A percentile compares a stretch with the other conserved stretches of the same genome.
These are phyloP conservation scores for Bufotes viridis DNA, from an alignment of 2,797 vertebrate genomes.

Conservation along the genomic window DNA sequence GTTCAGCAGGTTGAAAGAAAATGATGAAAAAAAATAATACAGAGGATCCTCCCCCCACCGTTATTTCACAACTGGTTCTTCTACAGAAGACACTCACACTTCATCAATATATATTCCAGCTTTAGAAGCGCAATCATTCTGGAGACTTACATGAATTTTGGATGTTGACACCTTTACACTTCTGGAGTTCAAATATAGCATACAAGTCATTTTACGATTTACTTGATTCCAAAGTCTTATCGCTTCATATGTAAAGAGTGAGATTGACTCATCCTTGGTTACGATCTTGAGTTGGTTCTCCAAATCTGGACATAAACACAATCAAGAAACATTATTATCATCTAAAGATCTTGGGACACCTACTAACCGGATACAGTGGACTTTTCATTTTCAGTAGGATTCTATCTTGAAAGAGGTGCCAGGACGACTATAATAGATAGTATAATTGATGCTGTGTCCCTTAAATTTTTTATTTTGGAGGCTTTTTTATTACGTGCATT, in stretches of 20 bases:
- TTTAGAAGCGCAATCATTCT: not conserved
- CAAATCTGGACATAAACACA: not conserved
- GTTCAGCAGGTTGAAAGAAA: conserved; percentile 53
- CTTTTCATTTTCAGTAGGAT: not conserved
- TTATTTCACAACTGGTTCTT: conserved; percentile 44
- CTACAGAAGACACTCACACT: conserved; percentile 41
- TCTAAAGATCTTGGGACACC: not conserved
- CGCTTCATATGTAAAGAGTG: not conserved
- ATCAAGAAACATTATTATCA: not conserved
- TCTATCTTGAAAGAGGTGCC: not conserved
- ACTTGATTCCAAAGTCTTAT: not conserved
- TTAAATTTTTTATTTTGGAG: not conserved
- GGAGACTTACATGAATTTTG: not conserved
- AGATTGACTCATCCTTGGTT: not conserved
- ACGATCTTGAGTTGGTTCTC: not conserved
- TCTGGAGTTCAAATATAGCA: not conserved
- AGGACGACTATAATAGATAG: not conserved
- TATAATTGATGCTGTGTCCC: not conserved
- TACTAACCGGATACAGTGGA: not conserved
- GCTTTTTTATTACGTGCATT: not conserved
- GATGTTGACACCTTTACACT: no score
- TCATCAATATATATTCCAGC: not conserved
- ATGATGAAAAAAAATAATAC: conserved; percentile 56
- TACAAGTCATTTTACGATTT: not conserved
- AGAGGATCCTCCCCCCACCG: conserved; percentile 49